Percentiles rank a stretch among this genome's conserved stretches.
Conservation (phyloP, 2,797 vertebrate species). For the Tympanoctomys barrerae region DNA sequence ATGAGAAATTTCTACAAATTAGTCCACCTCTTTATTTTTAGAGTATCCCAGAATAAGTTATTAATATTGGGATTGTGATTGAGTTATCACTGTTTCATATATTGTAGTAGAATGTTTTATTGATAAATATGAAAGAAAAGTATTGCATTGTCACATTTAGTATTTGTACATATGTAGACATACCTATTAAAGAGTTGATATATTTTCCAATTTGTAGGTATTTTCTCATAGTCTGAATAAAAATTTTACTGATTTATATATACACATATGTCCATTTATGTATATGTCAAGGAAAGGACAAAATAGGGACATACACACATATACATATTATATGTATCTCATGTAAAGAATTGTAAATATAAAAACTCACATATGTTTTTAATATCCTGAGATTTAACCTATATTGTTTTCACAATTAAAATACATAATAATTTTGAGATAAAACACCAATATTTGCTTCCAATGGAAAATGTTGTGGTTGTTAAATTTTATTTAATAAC, state of each 20-base stretch:
- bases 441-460: not conserved
- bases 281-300: not conserved
- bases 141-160: not conserved
- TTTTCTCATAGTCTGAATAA: not conserved
- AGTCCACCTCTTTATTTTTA: not conserved
- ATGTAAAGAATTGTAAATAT: not conserved
- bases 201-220: not conserved
- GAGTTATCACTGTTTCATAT: not conserved
- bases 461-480: not conserved
- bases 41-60: not conserved
- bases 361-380: not conserved
- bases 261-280: not conserved
- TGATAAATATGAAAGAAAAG: not conserved
- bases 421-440: not conserved
- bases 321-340: not conserved
- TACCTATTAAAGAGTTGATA: not conserved
- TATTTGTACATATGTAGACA: not conserved
- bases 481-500: not conserved
- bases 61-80: not conserved
- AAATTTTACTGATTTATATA: not conserved
- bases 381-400: not conserved
- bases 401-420: conserved; percentile 19
- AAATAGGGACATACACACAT: not conserved
- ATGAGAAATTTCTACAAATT: not conserved
- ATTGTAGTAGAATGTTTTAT: not conserved